Conservation (phyloP, 1,140 invertebrate species). For the Danaus plexippus region DNA sequence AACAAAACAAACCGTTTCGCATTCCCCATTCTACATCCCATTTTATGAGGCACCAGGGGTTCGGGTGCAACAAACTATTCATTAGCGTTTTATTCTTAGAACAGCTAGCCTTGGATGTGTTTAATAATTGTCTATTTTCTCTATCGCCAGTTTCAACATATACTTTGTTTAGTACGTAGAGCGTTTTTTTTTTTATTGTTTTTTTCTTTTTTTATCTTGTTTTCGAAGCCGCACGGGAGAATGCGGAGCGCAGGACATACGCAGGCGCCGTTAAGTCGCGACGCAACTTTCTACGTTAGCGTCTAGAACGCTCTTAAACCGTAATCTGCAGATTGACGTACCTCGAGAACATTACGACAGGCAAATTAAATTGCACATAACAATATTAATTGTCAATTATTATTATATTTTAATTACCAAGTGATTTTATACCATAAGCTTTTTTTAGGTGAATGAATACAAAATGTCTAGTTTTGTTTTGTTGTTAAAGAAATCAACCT, state of each 20-base stretch:
- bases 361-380: constrained; percentile 64
- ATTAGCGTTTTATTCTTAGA: constrained; percentile 51
- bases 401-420: constrained; percentile 27
- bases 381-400: constrained; percentile 40
- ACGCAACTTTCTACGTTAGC: constrained; percentile 67
- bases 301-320: constrained; percentile 67
- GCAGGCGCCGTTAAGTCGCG: constrained; percentile 64
- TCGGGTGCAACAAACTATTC: constrained; percentile 46
- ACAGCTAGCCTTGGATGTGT: constrained; percentile 38
- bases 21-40: constrained; percentile 22
- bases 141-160: constrained; percentile 34
- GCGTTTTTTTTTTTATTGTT: constrained; percentile 37
- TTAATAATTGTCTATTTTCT: constrained; percentile 50
- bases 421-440: background rate
- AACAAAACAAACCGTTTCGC: constrained; percentile 20
- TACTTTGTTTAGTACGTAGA: constrained; percentile 41
- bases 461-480: background rate
- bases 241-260: constrained; percentile 64
- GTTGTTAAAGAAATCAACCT: background rate
- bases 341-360: constrained; percentile 58
- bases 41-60: constrained; percentile 37
- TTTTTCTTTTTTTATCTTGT: constrained; percentile 47
- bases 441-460: background rate
- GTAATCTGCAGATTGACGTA: constrained; percentile 67
- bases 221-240: constrained; percentile 59